Conservation (phyloP, 2,888 invertebrate genomes). For the Furcula furcula region DNA sequence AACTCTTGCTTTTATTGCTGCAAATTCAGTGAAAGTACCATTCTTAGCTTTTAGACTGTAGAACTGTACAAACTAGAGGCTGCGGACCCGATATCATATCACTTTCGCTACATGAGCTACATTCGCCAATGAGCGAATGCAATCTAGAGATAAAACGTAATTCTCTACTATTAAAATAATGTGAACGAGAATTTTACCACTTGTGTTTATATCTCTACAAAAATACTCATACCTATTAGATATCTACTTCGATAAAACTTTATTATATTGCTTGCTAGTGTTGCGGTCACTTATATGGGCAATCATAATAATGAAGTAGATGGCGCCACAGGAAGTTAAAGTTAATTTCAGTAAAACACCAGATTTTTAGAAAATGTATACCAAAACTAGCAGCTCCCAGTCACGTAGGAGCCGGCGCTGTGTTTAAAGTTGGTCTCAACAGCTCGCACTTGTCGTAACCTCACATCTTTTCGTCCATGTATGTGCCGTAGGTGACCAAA, state of each 20-base stretch:
- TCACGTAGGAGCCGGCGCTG: constrained; percentile 11
- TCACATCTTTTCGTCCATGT: constrained; percentile 37
- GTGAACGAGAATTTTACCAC: neutral
- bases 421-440: constrained; percentile 28
- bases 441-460: constrained; percentile 33
- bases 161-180: neutral
- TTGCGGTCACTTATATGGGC: too few species aligned
- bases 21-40: constrained; percentile 25
- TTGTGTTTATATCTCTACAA: too few species aligned
- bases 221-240: too few species aligned
- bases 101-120: constrained; percentile 51
- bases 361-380: too few species aligned
- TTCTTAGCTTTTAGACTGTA: constrained; percentile 14
- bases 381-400: neutral
- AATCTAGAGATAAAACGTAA: constrained; percentile 25
- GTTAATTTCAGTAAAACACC: too few species aligned
- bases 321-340: neutral
- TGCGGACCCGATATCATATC: constrained; percentile 35
- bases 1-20: neutral
- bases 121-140: constrained; percentile 29
- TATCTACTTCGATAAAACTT: too few species aligned
- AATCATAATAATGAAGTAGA: too few species aligned
- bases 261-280: too few species aligned
- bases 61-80: constrained; percentile 16
- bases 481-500: constrained; percentile 42